A percentile compares a stretch with the other conserved stretches of the same genome.
phyloP scores from a whole-genome alignment of 2,113 vertebrate genomes.

The Etheostoma cragini region DNA sequence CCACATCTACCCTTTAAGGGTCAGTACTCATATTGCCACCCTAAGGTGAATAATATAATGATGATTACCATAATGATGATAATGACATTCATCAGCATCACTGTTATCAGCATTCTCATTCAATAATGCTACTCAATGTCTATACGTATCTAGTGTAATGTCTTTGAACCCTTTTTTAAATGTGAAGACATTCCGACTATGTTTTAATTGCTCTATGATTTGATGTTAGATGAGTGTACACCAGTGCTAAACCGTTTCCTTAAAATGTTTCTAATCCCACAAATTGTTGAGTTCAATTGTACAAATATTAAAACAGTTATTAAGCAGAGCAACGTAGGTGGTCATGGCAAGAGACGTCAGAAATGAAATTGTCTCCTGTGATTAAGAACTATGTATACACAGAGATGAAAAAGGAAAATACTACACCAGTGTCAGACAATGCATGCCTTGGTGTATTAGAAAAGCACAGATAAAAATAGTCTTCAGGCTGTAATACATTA shows the following conservation, averaged over 20 bases:
- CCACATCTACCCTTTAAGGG: too few relatives aligned
- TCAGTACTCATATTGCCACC: too few relatives aligned
- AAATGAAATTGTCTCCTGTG: slow-evolving; percentile 42
- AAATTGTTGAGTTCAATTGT: slow-evolving; percentile 43
- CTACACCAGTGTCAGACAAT: slow-evolving; percentile 31
- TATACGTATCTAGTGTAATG: too few relatives aligned
- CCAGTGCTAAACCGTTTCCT: slow-evolving; percentile 1
- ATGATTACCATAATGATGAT: too few relatives aligned
- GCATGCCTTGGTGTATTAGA: slow-evolving; percentile 25
- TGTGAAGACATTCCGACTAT: too few relatives aligned
- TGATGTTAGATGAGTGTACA: slow-evolving; percentile 18
- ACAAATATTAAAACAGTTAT: slow-evolving; percentile 27
- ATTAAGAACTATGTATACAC: slow-evolving; percentile 32
- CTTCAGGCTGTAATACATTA: slow-evolving; percentile 52
- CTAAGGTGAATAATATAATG: too few relatives aligned
- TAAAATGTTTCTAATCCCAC: slow-evolving; percentile 8
- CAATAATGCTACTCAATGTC: too few relatives aligned
- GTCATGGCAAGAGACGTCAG: slow-evolving; percentile 30
- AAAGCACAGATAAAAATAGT: slow-evolving; percentile 58
- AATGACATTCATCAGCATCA: too few relatives aligned
- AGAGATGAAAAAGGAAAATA: slow-evolving; percentile 41
- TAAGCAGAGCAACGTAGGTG: slow-evolving; percentile 22
- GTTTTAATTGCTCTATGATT: not conserved
- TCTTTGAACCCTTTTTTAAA: too few relatives aligned
- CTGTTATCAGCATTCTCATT: too few relatives aligned